Percentiles rank a stretch among this genome's conserved stretches.
These are phyloP conservation scores for Ditylenchus weischeri DNA, from an alignment of 2,888 invertebrate species.

Conservation along the genomic window DNA sequence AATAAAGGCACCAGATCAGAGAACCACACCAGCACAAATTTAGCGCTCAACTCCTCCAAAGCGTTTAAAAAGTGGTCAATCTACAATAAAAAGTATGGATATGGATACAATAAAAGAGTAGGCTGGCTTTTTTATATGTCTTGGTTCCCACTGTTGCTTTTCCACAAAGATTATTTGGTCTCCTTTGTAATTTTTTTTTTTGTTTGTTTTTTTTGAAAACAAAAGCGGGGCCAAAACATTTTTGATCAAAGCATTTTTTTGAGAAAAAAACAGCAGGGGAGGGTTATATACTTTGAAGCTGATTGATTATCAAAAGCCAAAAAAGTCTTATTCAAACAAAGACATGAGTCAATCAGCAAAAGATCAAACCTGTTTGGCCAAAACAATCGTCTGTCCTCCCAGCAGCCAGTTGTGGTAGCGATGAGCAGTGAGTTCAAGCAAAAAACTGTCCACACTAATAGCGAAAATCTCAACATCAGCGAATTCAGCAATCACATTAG, in stretches of 20 bases:
- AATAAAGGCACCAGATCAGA: slow-evolving; percentile 49
- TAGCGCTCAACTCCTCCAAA: slow-evolving; percentile 49
- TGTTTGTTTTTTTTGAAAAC: too few species aligned
- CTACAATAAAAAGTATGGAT: slow-evolving; percentile 36
- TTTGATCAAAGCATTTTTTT: too few species aligned
- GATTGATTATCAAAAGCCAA: too few species aligned
- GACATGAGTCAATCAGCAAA: background rate
- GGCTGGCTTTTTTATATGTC: too few species aligned
- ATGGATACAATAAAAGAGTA: too few species aligned
- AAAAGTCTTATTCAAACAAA: too few species aligned
- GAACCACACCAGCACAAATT: slow-evolving; percentile 54
- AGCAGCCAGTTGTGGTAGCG: slow-evolving; percentile 56
- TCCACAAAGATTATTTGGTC: too few species aligned
- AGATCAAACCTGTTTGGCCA: slow-evolving; percentile 44
- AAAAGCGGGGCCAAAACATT: too few species aligned
- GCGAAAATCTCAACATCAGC: slow-evolving; percentile 58
- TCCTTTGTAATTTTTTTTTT: too few species aligned
- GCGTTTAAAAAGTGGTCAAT: slow-evolving; percentile 50
- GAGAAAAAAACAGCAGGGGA: too few species aligned
- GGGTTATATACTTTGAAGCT: too few species aligned
- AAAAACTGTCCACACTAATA: slow-evolving; percentile 52
- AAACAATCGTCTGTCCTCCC: slow-evolving; percentile 54
- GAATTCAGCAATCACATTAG: slow-evolving; percentile 54
- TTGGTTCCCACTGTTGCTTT: too few species aligned
- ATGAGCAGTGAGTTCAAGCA: slow-evolving; percentile 54